Evolutionary conservation across 2,888 invertebrate genomes (phyloP), one percentile per base, ranked within the genome.

Genomic region (Leptopterna dolabrata): DNA sequence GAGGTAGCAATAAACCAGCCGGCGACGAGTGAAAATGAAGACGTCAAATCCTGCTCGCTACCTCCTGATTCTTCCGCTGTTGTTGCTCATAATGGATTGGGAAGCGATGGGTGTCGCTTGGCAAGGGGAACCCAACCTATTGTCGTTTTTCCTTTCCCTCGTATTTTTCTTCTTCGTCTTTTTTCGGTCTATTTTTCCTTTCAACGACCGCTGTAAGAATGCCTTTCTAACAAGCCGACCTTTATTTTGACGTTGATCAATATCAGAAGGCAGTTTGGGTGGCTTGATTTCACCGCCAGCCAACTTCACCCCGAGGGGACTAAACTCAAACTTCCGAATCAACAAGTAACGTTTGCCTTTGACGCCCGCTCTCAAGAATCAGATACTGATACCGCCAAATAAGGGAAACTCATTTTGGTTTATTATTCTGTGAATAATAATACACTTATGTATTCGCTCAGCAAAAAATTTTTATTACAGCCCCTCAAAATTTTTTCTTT

Each of bases 171-270:
- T 24, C 45, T 16, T 19, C 19, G 3, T 19, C 19, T 45, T 14
- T 24, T 11, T 9, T 11, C 24, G 0, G 9, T 63, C 6, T 63
- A 19, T 27, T 24, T 76, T 19, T 36, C 36, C n/a, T 29, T 41
- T 41, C 73, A 14, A 76, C 30, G 51, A 30, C 81, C 55, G n/a
- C 81, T n/a, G 6, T 55, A 27, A 78, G 78, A 78, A 55, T 51
- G 51, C 51, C 81, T 81, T 81, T 81, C 55, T 81, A 81, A 81
- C 81, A 81, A 81, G 81, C 78, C 81, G 55, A 81, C 81, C 81
- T 81, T 51, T 81, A 81, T 81, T 81, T 81, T 81, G 81, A 81
- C 81, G 81, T 29, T 81, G 81, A 81, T 81, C 81, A 81, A 81
- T 81, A 80, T 80, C 51, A 14, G 51, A 55, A n/a, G 55, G 30